A percentile compares a stretch with the other conserved stretches of the same genome.
These are phyloP conservation scores for Chionomys nivalis DNA, from an alignment of 2,113 vertebrate species.

Conservation along the genomic window DNA sequence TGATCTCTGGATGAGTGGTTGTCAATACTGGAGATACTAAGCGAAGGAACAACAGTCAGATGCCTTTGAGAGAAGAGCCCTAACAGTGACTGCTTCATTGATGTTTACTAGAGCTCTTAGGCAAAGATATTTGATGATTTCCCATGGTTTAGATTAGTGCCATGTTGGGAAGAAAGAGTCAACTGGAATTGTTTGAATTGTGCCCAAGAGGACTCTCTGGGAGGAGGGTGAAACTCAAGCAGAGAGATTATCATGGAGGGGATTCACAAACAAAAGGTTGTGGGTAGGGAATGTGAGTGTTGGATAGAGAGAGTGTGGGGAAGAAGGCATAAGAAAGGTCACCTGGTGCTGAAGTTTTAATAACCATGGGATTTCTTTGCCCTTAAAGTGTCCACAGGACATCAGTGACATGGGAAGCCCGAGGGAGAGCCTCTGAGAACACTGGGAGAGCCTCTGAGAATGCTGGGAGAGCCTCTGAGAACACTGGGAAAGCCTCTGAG, in stretches of 20 bases:
- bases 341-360: neutral
- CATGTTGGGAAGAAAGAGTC: neutral
- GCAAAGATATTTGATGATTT: neutral
- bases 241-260: neutral
- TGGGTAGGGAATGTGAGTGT: neutral
- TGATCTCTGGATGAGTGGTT: neutral
- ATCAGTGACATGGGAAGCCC: neutral
- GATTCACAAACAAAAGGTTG: neutral
- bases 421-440: neutral
- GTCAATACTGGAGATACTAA: neutral
- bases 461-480: neutral
- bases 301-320: neutral
- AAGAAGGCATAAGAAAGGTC: neutral
- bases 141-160: neutral
- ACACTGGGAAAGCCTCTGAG: neutral
- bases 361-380: neutral
- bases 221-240: neutral
- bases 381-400: neutral
- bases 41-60: neutral
- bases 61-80: neutral
- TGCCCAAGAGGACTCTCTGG: neutral
- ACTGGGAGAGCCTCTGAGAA: neutral
- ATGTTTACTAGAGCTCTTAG: neutral
- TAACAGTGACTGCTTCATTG: neutral
- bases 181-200: neutral